Percentiles rank a stretch among this genome's conserved stretches.
Conservation (phyloP, 2,113 vertebrate genomes). For the Pandion haliaetus region DNA sequence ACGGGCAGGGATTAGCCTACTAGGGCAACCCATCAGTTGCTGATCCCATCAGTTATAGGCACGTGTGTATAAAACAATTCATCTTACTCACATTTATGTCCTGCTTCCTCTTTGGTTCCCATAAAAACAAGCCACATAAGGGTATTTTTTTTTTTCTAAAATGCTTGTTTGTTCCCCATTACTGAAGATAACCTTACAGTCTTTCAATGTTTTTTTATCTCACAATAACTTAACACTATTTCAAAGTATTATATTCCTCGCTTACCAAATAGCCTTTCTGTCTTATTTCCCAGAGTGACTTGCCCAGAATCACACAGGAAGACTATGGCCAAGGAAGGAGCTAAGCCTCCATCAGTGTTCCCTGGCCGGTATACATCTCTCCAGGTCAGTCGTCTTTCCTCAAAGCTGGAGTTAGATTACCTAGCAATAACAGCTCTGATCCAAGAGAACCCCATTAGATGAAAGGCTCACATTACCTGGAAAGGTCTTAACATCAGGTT, state of each 20-base stretch:
- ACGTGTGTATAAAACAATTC: not conserved
- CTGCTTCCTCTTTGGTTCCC: not conserved
- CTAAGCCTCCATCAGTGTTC: not conserved
- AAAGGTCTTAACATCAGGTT: not conserved
- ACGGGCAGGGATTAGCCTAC: not conserved
- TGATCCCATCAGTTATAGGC: not conserved
- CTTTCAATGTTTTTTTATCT: not conserved
- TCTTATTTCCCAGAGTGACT: not conserved
- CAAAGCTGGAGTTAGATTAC: not conserved
- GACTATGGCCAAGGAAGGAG: not conserved
- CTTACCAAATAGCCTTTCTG: not conserved
- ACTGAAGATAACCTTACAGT: not conserved
- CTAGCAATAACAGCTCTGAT: not conserved
- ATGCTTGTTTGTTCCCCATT: not conserved
- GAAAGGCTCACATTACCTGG: not conserved
- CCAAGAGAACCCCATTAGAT: not conserved
- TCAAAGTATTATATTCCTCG: not conserved
- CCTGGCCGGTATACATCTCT: not conserved
- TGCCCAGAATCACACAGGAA: not conserved
- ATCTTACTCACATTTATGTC: not conserved
- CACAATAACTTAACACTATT: not conserved
- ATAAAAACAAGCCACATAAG: not conserved
- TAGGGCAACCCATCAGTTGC: not conserved
- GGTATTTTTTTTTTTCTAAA: not conserved
- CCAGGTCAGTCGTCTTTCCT: not conserved